A percentile compares a stretch with the other conserved stretches of the same genome.
These are phyloP conservation scores for Syritta pipiens DNA, from an alignment of 2,888 invertebrate genomes.

Conservation along the genomic window DNA sequence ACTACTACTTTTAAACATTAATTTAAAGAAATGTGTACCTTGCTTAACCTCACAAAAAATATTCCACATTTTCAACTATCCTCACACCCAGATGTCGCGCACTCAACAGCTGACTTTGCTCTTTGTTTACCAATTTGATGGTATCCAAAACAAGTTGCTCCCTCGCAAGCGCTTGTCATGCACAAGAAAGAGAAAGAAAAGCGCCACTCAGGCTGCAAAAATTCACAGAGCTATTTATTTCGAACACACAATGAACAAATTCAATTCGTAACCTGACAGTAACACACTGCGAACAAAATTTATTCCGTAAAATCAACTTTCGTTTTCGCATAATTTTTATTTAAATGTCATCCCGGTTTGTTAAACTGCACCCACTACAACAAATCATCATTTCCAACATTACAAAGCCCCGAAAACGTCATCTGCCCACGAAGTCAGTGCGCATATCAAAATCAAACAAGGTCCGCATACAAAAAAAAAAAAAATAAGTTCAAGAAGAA, in stretches of 20 bases:
- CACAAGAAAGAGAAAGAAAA: constrained; percentile 24
- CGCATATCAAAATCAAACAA: constrained; percentile 57
- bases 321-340: not conserved
- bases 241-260: not conserved
- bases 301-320: not conserved
- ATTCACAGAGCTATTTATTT: not conserved
- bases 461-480: constrained; percentile 23
- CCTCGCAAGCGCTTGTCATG: not conserved
- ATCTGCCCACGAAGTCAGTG: constrained; percentile 27
- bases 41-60: too few species aligned
- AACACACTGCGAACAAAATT: not conserved
- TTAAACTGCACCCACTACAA: constrained; percentile 22
- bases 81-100: constrained; percentile 26
- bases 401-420: constrained; percentile 19
- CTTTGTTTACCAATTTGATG: constrained; percentile 42
- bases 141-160: not conserved
- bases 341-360: constrained; percentile 36
- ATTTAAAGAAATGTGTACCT: too few species aligned
- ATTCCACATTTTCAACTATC: too few species aligned
- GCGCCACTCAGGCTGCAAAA: not conserved
- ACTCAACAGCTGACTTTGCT: constrained; percentile 23
- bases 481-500: too few species aligned
- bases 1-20: too few species aligned
- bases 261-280: not conserved
- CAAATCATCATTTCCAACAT: constrained; percentile 18